Base-by-base conservation (phyloP, 2,113 vertebrate species). In the Himantopus leucocephalus region DNA sequence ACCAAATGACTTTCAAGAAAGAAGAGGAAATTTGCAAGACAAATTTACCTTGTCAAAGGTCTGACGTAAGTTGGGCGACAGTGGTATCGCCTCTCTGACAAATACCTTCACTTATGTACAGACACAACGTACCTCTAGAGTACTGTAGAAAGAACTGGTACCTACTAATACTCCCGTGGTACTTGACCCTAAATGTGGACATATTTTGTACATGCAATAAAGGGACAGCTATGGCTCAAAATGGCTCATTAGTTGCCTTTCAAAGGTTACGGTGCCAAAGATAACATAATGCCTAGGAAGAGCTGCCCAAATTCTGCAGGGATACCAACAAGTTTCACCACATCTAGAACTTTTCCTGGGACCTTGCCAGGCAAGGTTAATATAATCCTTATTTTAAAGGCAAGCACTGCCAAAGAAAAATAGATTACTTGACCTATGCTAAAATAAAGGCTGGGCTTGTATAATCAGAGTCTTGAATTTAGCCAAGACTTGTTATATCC, bases 301-400 rank as follows among this genome's bases (percentile, higher is more conserved):
- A 59, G 26, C 10, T 85, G 39, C 27, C 34, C 35, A 55, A n/a
- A 85, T 72, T 82, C 26, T 67, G 6, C 3, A 52, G 18, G 32
- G n/a, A 63, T 78, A 67, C 18, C 37, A 59, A 67, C 17, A 59
- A 78, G 72, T 39, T 50, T 81, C 21, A 75, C n/a, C 18, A 37
- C 27, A 71, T 48, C 27, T n/a, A 76, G 20, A 66, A 59, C 14
- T 56, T 90, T 52, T 82, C n/a, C 39, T 56, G 35, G 19, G 68
- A 72, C 55, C 23, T 83, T 47, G 41, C 48, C 15, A 79, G 53
- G 22, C 21, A 76, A 48, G 24, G 15, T 56, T 75, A 88, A 90
- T 32, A 68, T 29, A 82, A 93, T 29, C n/a, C 43, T 85, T 58
- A 82, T 89, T 75, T 78, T 53, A 88, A 90, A 88, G 48, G 34